Base-by-base conservation (phyloP, 1,140 invertebrate species). In the Bombus fervidus region DNA sequence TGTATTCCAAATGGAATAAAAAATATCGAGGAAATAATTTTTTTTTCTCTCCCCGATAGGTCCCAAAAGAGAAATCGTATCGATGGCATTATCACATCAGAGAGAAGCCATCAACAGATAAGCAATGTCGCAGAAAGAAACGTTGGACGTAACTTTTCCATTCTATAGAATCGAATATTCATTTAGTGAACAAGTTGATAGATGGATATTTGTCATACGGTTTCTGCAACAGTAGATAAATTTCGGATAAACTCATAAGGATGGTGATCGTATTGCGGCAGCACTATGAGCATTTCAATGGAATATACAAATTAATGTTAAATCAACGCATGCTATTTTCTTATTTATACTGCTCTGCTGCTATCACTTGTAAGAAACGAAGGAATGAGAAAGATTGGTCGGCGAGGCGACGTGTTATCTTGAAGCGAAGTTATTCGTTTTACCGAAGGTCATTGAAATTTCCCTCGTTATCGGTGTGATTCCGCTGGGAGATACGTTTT, bases 391-490 rank as follows among this genome's bases (percentile, higher is more conserved):
- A 22, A 41, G 66, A 75, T 66, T 62, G 41, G 72, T 81, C 34
- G 76, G n/a, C 64, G 73, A 66, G 81, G 2, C 37, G 59, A 87
- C 64, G 71, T 79, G 37, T 64, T 47, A 15, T n/a, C 9, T 12
- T 1, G 53, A 73, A 69, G 22, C 13, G 22, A 37, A 8, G 62
- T 5, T 47, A 77, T 83, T 69, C 64, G 41, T n/a, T n/a, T 34
- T 68, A 31, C 64, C 74, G 31, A 41, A 43, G n/a, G 34, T 79
- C 57, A 59, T 79, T 72, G 75, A 79, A 84, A 84, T 59, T 71
- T 68, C 25, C 39, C 53, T 72, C 76, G 71, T 85, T 85, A 85
- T 80, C 77, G 72, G 76, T 77, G 76, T 81, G 75, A 83, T 89
- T 80, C 34, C 53, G 53, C 0, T 37, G 31, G 66, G 78, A 75